Conservation (phyloP, 1,140 invertebrate genomes). For the Copidosoma floridanum region DNA sequence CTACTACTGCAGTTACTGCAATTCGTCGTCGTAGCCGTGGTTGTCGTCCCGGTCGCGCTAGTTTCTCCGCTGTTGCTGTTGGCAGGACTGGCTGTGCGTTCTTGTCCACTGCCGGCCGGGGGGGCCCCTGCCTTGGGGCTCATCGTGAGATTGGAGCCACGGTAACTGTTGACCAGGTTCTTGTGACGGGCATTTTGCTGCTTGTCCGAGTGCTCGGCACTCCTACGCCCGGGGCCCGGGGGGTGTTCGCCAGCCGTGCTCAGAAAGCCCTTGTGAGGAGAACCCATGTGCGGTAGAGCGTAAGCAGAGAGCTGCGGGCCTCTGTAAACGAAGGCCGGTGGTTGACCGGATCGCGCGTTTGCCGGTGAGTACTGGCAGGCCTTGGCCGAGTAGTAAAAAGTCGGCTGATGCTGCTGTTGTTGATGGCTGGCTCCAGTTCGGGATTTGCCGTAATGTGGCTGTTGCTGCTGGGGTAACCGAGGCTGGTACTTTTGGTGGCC, state of each 20-base stretch:
- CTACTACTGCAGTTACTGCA: background rate
- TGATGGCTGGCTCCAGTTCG: background rate
- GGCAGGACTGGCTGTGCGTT: background rate
- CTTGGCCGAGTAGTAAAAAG: conserved; percentile 5
- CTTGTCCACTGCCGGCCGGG: background rate
- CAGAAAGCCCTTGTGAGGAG: background rate
- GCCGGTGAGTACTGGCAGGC: conserved; percentile 33
- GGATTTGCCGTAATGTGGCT: conserved; percentile 28
- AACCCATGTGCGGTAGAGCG: background rate
- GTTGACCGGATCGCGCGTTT: conserved; percentile 17
- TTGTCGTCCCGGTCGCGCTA: conserved; percentile 3
- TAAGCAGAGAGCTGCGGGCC: background rate
- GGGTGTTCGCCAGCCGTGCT: background rate
- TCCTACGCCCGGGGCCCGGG: conserved; percentile 16
- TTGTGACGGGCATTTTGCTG: no score
- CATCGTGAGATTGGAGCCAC: conserved; percentile 20
- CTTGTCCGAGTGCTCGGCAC: conserved; percentile 23
- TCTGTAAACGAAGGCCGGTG: background rate
- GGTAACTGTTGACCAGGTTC: conserved; percentile 5
- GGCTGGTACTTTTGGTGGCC: no score
- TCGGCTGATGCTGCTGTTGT: background rate
- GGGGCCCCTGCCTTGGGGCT: no score
- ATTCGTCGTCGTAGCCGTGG: background rate
- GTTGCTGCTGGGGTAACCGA: background rate
- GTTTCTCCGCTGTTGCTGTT: conserved; percentile 1